Conservation (phyloP, 2,113 vertebrate species). For the Saccopteryx leptura region DNA sequence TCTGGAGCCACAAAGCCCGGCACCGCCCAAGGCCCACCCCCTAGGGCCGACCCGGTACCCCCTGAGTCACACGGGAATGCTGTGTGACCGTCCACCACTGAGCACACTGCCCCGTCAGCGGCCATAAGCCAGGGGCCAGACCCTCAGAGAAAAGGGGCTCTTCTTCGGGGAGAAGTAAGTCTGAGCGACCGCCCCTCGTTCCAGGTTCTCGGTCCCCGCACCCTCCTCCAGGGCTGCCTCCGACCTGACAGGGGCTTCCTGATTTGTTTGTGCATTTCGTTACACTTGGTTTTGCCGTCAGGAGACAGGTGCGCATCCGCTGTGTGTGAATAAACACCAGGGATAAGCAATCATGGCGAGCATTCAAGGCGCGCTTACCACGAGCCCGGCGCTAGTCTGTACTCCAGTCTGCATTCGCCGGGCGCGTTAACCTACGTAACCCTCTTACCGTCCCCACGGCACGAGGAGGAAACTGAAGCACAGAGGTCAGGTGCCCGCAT, state of each 20-base stretch:
- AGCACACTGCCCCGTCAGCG: background rate
- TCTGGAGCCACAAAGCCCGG: background rate
- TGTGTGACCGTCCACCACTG: background rate
- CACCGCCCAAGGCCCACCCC: background rate
- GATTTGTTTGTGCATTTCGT: background rate
- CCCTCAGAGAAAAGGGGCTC: background rate
- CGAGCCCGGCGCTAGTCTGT: accelerated
- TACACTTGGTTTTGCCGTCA: background rate
- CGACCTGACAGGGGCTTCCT: background rate
- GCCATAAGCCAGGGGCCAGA: background rate
- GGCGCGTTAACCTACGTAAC: background rate
- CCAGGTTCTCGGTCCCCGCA: background rate
- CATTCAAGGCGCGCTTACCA: accelerated
- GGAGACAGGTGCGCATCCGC: background rate
- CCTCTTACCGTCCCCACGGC: background rate
- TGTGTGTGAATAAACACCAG: background rate
- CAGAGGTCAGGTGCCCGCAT: background rate
- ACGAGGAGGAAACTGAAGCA: background rate
- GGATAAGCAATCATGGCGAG: background rate
- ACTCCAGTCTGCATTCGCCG: background rate
- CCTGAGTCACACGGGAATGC: background rate
- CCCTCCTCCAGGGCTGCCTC: background rate
- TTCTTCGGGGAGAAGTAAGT: background rate
- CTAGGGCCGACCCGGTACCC: background rate
- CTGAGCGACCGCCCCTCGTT: background rate